Evolutionary conservation across 2,888 invertebrate species (phyloP), one percentile per base, ranked within the genome.

Genomic region (Chrysotoxum bicinctum): DNA sequence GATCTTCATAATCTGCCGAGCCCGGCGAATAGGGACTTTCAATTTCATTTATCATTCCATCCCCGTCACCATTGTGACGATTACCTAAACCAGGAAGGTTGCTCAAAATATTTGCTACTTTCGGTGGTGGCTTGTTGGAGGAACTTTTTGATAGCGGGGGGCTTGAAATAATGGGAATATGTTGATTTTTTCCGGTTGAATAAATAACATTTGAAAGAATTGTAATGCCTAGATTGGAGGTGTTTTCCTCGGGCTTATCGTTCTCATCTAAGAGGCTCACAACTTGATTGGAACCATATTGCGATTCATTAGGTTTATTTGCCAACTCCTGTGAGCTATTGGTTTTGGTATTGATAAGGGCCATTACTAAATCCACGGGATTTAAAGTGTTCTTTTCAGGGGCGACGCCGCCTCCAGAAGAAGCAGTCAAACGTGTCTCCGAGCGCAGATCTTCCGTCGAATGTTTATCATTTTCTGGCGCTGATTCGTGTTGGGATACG

Each of bases 1-100:
- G 93, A 91, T 97, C 97, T 89, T 97, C 97, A 90, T 96, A 97
- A 91, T 97, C 96, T 89, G 95, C 96, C n/a, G 97, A 96, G 56
- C 96, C 97, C 0, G 97, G 97, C 62, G 97, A 97, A 92, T 97
- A 97, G 0, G 97, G 98, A 23, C 97, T 97, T 88, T 95, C 95
- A 90, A 95, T 94, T 14, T 96, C 96, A 92, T 95, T 93, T 9
- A 89, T 87, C 62, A 87, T 87, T 87, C 94, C 94, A 60, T 93
- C 93, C 35, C 10, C 35, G 23, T 70, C 9, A 89, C 86, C 35
- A 87, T 87, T 52, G 82, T 88, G 58, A 87, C 89, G 91, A 23
- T 89, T 88, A 5, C 89, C 89, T 1, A 91, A 60, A 68, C 90
- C 90, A 16, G 91, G 89, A 21, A 90, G 40, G 16, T 62, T 62